Base-by-base conservation (phyloP, 2,888 invertebrate genomes). In the Creontiades dilutus region DNA sequence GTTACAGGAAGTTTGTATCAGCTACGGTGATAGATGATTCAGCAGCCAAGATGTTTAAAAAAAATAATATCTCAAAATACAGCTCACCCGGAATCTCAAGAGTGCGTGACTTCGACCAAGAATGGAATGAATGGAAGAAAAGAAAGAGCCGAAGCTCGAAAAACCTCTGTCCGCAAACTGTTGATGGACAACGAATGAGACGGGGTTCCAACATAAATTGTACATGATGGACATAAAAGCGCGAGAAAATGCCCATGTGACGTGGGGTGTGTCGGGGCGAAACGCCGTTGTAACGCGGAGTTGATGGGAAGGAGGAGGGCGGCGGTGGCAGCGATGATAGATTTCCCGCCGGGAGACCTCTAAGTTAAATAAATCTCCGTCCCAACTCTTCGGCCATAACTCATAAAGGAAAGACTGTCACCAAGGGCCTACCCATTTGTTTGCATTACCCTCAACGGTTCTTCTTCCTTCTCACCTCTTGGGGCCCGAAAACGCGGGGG, bases 361-460 rank as follows among this genome's bases (percentile, higher is more conserved):
- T 19, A 86, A 75, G 61, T 86, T 68, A 86, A 86, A 86, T 86
- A 86, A 86, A 86, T 86, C 86, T 86, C 48, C 82, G 82, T 48
- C 47, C 52, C 82, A 82, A 82, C 82, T 82, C 82, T 82, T 82
- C 52, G 85, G 14, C 86, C 86, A 86, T 86, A 86, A 86, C 86
- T 86, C 86, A 86, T 86, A 86, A 75, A 75, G 86, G 48, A 75
- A 86, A 75, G 46, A 61, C 75, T 86, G 86, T 86, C 86, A 75
- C 86, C 75, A 68, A 46, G 47, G 68, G 68, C 75, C 27, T 75
- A n/a, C 37, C 88, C 88, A 88, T 88, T 88, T 88, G 88, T 88
- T 88, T 88, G 88, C 88, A 88, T 88, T 88, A 88, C 88, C 88
- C 78, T 88, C 52, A 78, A 78, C 78, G 78, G 78, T 78, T 88